Evolutionary conservation across 1,140 invertebrate species (phyloP), one percentile per base, ranked within the genome.

Genomic region (Periplaneta americana): DNA sequence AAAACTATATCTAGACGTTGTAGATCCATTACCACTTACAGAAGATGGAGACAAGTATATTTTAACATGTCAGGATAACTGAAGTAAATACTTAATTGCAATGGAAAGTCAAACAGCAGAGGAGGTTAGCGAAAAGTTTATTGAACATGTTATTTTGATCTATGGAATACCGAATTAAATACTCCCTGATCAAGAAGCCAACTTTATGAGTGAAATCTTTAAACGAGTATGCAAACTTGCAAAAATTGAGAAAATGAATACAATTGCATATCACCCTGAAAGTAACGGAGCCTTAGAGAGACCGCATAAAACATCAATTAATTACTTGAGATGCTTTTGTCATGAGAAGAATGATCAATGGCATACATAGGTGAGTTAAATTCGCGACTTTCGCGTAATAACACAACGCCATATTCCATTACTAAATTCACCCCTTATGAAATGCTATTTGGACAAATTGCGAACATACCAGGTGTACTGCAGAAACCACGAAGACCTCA

Each of bases 261-360:
- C 86, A 2, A 84, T 84, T 15, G 81, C 85, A 28, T 85, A 85
- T 81, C 85, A 85, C 75, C 86, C 87, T 48, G 84, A 87, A 83
- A 84, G 82, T 17, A 87, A 88, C 75, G 86, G 86, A 13, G 84
- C 85, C 22, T 48, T 87, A 77, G 87, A 88, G 84, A 74, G 87
- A 82, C 80, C 57, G 13, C 87, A 88, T 82, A 74, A 39, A 37
- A 84, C 85, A 15, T 75, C 87, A 82, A 85, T 85, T 75, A 84
- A 86, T 32, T 86, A 86, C 81, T 81, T 88, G 66, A 85, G 85
- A 84, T 83, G 85, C 82, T 88, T 84, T 76, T 84, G 84, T 31
- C 80, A 85, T 31, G 31, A 80, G 17, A 37, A 85, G 31, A 79
- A 84, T 78, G 82, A 10, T 28, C 80, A 87, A 79, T 88, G 86